A percentile compares a stretch with the other conserved stretches of the same genome.
Conservation (phyloP, 2,113 vertebrate genomes). For the Cygnus atratus region DNA sequence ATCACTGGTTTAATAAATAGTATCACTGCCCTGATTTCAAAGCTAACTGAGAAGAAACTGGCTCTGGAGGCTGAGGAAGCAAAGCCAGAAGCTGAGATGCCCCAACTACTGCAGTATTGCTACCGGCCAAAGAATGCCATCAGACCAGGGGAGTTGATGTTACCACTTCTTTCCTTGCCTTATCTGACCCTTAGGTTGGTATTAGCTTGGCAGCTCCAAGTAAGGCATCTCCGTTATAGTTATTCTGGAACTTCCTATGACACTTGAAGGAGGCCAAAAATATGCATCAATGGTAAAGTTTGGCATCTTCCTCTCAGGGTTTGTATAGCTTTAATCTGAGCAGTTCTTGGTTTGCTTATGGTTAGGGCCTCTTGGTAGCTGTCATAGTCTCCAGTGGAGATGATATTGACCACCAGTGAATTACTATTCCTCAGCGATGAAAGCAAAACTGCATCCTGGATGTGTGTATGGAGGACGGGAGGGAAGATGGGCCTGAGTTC, state of each 20-base stretch:
- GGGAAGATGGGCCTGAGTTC: background rate
- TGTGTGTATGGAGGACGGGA: background rate
- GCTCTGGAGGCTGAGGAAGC: background rate
- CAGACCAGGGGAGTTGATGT: background rate
- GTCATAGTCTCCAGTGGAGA: background rate
- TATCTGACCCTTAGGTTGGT: background rate
- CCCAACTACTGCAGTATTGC: fast-evolving
- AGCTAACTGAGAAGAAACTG: background rate
- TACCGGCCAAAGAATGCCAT: background rate
- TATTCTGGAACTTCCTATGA: background rate
- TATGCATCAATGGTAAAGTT: background rate
- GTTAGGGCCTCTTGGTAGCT: background rate
- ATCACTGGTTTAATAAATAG: background rate
- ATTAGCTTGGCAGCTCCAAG: background rate
- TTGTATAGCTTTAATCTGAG: background rate
- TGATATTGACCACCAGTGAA: background rate
- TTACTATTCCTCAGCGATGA: background rate
- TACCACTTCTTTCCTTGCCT: fast-evolving
- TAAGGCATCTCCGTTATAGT: background rate
- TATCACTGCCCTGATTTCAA: background rate
- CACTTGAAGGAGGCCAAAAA: background rate
- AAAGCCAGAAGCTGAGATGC: background rate
- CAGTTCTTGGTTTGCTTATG: background rate
- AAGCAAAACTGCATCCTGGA: background rate
- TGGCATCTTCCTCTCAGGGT: background rate